phyloP scores from a whole-genome alignment of 2,113 vertebrate species.

The Varanus komodoensis region DNA sequence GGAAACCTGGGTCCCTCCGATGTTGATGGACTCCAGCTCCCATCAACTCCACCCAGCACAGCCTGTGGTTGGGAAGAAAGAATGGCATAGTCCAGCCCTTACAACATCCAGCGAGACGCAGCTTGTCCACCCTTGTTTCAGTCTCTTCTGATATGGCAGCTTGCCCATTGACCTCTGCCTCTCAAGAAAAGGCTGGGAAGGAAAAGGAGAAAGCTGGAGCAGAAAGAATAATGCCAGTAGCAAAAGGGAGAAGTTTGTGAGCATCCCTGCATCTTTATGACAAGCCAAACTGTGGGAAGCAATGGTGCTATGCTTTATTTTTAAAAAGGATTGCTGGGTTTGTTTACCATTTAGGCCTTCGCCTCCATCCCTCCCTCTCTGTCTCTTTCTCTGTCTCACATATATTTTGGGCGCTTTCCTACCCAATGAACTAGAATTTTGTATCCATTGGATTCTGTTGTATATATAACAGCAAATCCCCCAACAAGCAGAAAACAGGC shows the following conservation, averaged over 20 bases:
- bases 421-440: fast-evolving
- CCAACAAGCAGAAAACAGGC: not conserved
- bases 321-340: not conserved
- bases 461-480: slow-evolving; percentile 41
- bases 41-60: not conserved
- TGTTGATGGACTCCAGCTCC: not conserved
- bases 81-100: not conserved
- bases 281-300: not conserved
- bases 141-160: not conserved
- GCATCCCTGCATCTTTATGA: not conserved
- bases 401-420: not conserved
- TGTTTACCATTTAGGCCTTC: not conserved
- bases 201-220: too few relatives aligned
- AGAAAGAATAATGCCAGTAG: not conserved
- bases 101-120: not conserved
- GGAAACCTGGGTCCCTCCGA: not conserved
- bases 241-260: not conserved
- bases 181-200: too few relatives aligned
- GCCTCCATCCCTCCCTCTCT: not conserved
- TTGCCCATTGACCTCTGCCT: not conserved
- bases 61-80: not conserved
- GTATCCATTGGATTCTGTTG: slow-evolving; percentile 37
- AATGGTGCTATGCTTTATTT: not conserved
- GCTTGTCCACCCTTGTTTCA: too few relatives aligned
- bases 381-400: not conserved